Conservation (phyloP, 2,888 invertebrate species). For the Ichneumoninae sp. region DNA sequence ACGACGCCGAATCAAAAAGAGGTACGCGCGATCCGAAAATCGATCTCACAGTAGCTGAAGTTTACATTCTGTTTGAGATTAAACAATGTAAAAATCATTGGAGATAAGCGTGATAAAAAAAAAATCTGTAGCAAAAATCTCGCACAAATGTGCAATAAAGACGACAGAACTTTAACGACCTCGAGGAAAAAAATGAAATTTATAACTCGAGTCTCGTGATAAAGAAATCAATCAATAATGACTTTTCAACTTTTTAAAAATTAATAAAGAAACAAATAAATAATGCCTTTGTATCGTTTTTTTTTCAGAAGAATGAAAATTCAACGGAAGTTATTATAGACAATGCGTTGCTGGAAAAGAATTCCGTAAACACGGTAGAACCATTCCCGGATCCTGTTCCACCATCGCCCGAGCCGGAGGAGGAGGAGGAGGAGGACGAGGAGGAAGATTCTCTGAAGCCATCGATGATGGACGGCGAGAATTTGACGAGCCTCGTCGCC, state of each 20-base stretch:
- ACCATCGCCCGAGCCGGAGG: conserved; percentile 59
- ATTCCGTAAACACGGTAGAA: conserved; percentile 62
- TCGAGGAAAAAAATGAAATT: background rate
- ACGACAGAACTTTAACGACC: no score
- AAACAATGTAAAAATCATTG: background rate
- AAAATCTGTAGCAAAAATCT: background rate
- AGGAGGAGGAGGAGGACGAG: conserved; percentile 55
- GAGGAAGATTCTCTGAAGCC: conserved; percentile 74
- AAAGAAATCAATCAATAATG: no score
- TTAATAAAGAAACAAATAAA: background rate
- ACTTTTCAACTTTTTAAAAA: no score
- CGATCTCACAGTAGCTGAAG: background rate
- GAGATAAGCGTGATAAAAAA: background rate
- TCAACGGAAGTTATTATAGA: conserved; percentile 69
- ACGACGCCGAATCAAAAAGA: conserved; percentile 83
- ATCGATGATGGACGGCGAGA: conserved; percentile 78
- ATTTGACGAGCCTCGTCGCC: conserved; percentile 81
- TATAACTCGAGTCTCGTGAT: no score
- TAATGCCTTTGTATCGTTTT: background rate
- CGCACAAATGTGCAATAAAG: no score
- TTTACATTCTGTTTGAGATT: background rate
- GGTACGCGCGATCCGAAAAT: conserved; percentile 65
- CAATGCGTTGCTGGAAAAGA: conserved; percentile 63
- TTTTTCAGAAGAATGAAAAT: conserved; percentile 78
- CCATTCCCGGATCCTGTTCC: conserved; percentile 50